Evolutionary conservation across 2,113 vertebrate genomes (phyloP).

Genomic region (western clawed frog (Xenopus tropicalis)): DNA sequence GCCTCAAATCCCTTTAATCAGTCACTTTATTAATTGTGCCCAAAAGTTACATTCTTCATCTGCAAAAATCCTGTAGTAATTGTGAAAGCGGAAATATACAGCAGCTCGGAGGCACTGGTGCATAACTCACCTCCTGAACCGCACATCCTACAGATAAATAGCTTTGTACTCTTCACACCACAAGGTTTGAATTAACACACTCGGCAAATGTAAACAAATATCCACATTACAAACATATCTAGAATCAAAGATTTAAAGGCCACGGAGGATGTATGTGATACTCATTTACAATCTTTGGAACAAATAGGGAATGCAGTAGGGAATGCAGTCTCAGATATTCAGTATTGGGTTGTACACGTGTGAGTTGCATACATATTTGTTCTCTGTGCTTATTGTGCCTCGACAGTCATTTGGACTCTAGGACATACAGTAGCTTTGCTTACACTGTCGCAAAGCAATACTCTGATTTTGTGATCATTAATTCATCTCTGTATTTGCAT

Average conservation of each 20-base stretch:
- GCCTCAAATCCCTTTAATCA: neutral
- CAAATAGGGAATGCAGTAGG: neutral
- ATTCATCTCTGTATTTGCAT: no score
- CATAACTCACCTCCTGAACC: conserved; percentile 30
- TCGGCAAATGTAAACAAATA: conserved; percentile 32
- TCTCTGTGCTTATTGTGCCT: no score
- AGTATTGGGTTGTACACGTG: neutral
- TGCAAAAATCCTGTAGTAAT: conserved; percentile 14
- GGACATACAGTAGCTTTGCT: no score
- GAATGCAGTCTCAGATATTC: neutral
- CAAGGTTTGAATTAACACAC: conserved; percentile 15
- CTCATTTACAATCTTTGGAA: conserved; percentile 10
- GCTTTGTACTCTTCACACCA: conserved; percentile 9
- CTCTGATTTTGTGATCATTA: no score
- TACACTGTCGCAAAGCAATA: no score
- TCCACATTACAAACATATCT: conserved; percentile 30
- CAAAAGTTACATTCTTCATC: conserved; percentile 12
- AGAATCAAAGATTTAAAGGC: neutral
- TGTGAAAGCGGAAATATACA: conserved; percentile 8
- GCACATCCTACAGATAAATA: conserved; percentile 27
- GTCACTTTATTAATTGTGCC: conserved; percentile 5
- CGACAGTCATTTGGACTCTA: no score
- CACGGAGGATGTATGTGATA: conserved; percentile 10
- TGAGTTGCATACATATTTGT: neutral
- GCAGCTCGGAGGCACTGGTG: conserved; percentile 18